Percentiles rank a stretch among this genome's conserved stretches.
phyloP scores from a whole-genome alignment of 2,113 vertebrate genomes.

The Perognathus longimembris region DNA sequence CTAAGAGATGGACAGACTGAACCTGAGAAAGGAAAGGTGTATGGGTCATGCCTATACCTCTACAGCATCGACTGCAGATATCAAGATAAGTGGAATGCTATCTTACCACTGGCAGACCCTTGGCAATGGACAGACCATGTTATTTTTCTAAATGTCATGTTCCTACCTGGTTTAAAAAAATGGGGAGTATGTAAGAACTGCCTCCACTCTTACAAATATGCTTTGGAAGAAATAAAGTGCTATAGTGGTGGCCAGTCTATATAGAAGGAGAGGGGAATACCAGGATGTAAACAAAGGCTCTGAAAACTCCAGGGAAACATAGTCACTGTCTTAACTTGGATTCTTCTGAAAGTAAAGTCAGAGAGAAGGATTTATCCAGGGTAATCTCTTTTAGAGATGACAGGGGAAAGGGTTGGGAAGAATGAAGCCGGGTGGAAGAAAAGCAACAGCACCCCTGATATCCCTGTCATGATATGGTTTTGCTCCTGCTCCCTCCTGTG shows the following conservation, averaged over 20 bases:
- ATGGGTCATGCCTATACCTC: not conserved
- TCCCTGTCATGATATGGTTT: not conserved
- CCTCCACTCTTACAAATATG: not conserved
- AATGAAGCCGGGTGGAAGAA: not conserved
- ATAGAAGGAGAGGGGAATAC: rapidly evolving
- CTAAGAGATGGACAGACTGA: not conserved
- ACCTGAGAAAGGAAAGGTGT: not conserved
- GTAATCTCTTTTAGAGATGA: not conserved
- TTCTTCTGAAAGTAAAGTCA: not conserved
- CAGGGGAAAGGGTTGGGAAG: not conserved
- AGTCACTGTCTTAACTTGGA: not conserved
- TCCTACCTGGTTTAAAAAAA: not conserved
- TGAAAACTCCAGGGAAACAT: not conserved
- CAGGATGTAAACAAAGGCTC: not conserved
- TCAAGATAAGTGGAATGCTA: not conserved
- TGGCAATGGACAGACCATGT: not conserved
- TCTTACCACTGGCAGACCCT: not conserved
- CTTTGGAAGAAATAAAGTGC: constrained; percentile 2
- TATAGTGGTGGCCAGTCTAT: not conserved
- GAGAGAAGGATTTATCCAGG: not conserved
- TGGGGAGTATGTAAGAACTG: too few relatives aligned
- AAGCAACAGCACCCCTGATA: not conserved
- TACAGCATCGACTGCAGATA: not conserved
- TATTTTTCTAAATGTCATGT: not conserved
- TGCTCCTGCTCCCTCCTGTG: not conserved